Evolutionary conservation across 2,113 vertebrate genomes (phyloP).

Genomic region (Nothocercus julius): DNA sequence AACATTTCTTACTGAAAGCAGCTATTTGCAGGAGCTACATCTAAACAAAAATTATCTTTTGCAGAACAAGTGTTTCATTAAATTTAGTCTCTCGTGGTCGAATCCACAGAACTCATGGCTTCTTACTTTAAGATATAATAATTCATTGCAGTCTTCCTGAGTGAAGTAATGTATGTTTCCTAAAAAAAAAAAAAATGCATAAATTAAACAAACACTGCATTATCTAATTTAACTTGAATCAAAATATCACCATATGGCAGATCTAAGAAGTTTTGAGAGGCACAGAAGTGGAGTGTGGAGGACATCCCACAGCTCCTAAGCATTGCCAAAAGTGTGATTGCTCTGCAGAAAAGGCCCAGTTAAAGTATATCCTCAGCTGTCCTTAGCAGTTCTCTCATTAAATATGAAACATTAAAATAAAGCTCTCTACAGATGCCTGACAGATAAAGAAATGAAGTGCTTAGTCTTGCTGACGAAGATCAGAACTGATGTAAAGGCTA

Average conservation of each 20-base stretch:
- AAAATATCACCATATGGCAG: not conserved
- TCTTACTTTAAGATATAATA: conserved; percentile 24
- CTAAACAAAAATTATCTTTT: not conserved
- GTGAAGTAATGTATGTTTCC: not conserved
- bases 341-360: not conserved
- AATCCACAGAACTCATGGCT: not conserved
- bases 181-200: not conserved
- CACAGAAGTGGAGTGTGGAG: not conserved
- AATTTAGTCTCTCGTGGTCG: not conserved
- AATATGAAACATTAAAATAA: not conserved
- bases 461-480: not conserved
- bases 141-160: not conserved
- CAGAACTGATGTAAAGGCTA: not conserved
- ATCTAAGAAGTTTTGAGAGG: not conserved
- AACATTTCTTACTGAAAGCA: not conserved
- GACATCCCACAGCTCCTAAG: not conserved
- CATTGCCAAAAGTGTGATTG: not conserved
- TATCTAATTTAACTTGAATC: not conserved
- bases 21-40: not conserved
- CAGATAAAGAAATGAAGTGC: not conserved
- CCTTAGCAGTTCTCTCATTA: not conserved
- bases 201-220: conserved; percentile 5
- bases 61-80: not conserved
- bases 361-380: not conserved
- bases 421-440: fast-evolving